Percentiles rank a stretch among this genome's conserved stretches.
Conservation (phyloP, 2,113 vertebrate species). For the Casuarius casuarius region DNA sequence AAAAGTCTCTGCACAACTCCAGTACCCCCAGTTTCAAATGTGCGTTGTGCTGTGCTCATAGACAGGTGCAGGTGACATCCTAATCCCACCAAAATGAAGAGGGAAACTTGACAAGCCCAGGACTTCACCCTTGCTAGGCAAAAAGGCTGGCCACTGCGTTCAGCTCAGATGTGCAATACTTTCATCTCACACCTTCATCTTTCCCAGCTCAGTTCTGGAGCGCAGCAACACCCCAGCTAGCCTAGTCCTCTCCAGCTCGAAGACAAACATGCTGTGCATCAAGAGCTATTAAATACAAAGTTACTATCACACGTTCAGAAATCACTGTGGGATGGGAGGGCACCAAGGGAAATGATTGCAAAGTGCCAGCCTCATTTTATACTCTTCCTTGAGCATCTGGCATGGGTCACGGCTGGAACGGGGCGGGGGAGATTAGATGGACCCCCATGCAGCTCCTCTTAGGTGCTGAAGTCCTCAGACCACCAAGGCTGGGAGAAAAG, state of each 20-base stretch:
- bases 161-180: background rate
- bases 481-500: background rate
- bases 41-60: accelerated
- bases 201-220: background rate
- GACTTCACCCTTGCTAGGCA: background rate
- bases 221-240: background rate
- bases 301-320: background rate
- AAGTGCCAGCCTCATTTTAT: background rate
- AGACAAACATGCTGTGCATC: background rate
- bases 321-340: background rate
- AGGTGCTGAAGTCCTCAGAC: background rate
- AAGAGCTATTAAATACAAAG: background rate
- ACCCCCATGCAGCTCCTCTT: background rate
- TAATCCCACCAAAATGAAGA: background rate
- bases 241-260: accelerated
- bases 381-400: background rate
- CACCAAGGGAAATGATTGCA: background rate
- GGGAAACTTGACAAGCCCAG: background rate
- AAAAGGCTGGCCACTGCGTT: background rate
- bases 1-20: background rate
- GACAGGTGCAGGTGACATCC: background rate
- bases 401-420: background rate
- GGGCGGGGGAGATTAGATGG: background rate
- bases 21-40: background rate
- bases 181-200: background rate